A percentile compares a stretch with the other conserved stretches of the same genome.
Evolutionary conservation across 2,888 invertebrate genomes (phyloP).

Genomic region (Volucella bombylans): DNA sequence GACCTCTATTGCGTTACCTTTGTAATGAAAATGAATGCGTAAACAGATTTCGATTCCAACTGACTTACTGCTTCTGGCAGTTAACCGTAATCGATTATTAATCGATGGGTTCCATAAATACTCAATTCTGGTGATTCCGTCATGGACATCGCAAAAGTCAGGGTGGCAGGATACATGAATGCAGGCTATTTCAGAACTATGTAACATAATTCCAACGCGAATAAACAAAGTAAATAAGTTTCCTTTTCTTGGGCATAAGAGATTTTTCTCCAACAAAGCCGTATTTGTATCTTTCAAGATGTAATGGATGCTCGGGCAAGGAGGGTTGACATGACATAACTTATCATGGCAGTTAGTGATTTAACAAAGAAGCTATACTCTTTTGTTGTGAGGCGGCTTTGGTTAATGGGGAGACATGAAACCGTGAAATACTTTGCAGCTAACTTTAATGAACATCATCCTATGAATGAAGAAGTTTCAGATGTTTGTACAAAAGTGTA

Average conservation of each 20-base stretch:
- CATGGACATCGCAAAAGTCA: no score
- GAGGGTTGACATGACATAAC: conserved; percentile 23
- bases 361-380: conserved; percentile 12
- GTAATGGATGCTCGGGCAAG: background rate
- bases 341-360: conserved; percentile 23
- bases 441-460: conserved; percentile 21
- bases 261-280: background rate
- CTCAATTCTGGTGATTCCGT: background rate
- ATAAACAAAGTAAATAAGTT: conserved; percentile 17
- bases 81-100: conserved; percentile 38
- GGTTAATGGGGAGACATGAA: background rate
- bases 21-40: background rate
- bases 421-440: background rate
- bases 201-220: conserved; percentile 16
- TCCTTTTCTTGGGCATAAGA: background rate
- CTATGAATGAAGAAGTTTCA: background rate
- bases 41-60: conserved; percentile 13
- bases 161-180: background rate
- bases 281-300: background rate
- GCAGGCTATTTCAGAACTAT: background rate
- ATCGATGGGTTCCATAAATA: conserved; percentile 38
- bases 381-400: conserved; percentile 1
- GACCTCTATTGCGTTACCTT: background rate
- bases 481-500: background rate
- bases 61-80: conserved; percentile 12